Evolutionary conservation across 1,140 invertebrate genomes (phyloP).

Genomic region (Elysia chlorotica): DNA sequence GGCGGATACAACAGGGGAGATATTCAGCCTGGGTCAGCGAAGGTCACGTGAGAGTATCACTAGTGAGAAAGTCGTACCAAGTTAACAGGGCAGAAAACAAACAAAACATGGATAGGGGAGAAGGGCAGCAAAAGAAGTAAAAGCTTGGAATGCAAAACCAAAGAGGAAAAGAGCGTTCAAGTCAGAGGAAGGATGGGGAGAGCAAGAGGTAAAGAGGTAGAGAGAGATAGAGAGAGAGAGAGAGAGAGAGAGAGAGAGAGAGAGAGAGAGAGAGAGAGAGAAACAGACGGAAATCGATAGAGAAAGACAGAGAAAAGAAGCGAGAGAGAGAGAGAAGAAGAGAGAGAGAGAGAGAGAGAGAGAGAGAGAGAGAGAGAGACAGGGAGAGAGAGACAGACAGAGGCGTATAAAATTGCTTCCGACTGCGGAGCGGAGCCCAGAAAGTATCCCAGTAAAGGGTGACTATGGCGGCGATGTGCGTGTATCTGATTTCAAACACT

Average conservation of each 20-base stretch:
- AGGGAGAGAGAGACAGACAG: not conserved
- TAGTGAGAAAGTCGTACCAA: not conserved
- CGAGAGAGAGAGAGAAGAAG: not conserved
- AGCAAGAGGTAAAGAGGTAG: not conserved
- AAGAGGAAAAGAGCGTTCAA: not conserved
- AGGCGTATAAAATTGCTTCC: not conserved
- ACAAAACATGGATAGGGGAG: not conserved
- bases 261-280: slow-evolving; percentile 13
- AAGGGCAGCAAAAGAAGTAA: not conserved
- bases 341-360: not conserved
- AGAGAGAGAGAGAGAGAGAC: not conserved
- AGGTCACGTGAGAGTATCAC: not conserved
- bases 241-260: not conserved
- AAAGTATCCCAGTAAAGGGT: no score
- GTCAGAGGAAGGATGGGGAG: not conserved
- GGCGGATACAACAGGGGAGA: no score
- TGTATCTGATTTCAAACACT: no score
- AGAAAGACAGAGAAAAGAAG: not conserved
- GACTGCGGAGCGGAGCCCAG: not conserved
- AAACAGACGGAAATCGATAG: no score
- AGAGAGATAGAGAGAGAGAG: slow-evolving; percentile 5
- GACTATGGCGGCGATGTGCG: no score
- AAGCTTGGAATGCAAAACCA: not conserved
- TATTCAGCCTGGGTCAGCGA: no score
- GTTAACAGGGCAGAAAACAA: not conserved